phyloP scores from a whole-genome alignment of 1,140 invertebrate genomes.

The Drosophila arizonae region DNA sequence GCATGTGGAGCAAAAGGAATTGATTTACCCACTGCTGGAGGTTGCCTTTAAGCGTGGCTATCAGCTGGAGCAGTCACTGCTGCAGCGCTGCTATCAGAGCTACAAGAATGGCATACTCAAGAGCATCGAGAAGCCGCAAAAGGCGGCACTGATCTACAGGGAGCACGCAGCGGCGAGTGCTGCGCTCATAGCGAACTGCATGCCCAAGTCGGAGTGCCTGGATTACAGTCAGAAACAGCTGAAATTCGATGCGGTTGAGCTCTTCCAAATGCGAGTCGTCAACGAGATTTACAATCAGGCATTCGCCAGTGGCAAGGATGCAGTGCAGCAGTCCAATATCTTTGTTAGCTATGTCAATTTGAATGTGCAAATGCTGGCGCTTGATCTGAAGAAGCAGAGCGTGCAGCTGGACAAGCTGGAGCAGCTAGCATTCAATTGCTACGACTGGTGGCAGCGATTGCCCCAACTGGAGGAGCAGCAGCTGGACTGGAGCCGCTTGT shows the following conservation, averaged over 20 bases:
- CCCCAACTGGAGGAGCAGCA: constrained; percentile 1
- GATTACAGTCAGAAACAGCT: constrained; percentile 84
- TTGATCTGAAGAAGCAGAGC: constrained; percentile 84
- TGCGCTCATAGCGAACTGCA: constrained; percentile 84
- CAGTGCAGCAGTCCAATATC: constrained; percentile 79
- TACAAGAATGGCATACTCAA: constrained; percentile 85
- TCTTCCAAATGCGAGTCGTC: constrained; percentile 84
- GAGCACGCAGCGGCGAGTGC: constrained; percentile 84
- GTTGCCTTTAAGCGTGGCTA: constrained; percentile 83
- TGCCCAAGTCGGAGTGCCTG: constrained; percentile 84
- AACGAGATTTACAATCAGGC: constrained; percentile 84
- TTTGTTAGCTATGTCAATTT: constrained; percentile 84
- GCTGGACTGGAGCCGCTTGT: constrained; percentile 82
- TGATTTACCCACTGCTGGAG: constrained; percentile 85
- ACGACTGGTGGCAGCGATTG: constrained; percentile 75
- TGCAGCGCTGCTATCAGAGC: constrained; percentile 84
- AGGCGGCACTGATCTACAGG: constrained; percentile 85
- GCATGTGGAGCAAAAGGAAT: constrained; percentile 84
- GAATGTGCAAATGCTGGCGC: constrained; percentile 84
- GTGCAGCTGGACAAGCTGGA: constrained; percentile 62
- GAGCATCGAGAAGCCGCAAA: constrained; percentile 86
- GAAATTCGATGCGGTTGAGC: constrained; percentile 85
- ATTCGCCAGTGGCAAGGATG: constrained; percentile 51
- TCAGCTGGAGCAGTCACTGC: constrained; percentile 76
- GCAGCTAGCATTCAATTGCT: constrained; percentile 61